phyloP scores from a whole-genome alignment of 2,113 vertebrate species.

The Pituophis catenifer region DNA sequence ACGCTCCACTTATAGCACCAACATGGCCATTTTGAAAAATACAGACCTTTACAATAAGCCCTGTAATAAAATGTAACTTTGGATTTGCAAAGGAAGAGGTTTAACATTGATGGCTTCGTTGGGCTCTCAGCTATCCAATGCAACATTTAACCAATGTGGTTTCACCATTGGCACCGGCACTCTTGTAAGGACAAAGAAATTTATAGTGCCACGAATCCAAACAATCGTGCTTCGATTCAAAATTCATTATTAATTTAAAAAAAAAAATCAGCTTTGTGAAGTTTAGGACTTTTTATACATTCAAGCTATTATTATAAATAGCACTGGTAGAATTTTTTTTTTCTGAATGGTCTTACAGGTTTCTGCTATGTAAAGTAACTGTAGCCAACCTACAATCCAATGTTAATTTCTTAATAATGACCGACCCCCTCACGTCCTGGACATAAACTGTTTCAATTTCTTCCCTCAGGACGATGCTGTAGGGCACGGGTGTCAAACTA shows the following conservation, averaged over 20 bases:
- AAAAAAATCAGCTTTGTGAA: not conserved
- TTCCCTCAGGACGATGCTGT: too few species aligned
- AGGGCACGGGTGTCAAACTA: too few species aligned
- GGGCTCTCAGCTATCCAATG: not conserved
- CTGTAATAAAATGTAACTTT: not conserved
- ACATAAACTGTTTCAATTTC: too few species aligned
- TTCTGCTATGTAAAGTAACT: not conserved
- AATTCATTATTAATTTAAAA: not conserved
- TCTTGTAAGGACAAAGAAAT: not conserved
- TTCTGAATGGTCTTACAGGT: not conserved
- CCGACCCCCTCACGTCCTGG: too few species aligned
- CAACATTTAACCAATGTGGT: not conserved
- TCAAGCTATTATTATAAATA: not conserved
- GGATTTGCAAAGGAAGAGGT: not conserved
- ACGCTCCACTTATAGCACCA: not conserved
- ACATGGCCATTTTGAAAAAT: not conserved
- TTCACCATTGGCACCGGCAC: not conserved
- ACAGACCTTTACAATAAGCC: not conserved
- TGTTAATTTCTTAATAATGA: conserved; percentile 1
- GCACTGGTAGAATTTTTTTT: not conserved
- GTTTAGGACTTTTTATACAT: not conserved
- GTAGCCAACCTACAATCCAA: not conserved
- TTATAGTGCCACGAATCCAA: not conserved
- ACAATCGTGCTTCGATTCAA: not conserved
- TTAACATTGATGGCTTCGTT: not conserved